These are phyloP conservation scores for Aleiodes alternator DNA, from an alignment of 2,888 invertebrate genomes.

Conservation along the genomic window DNA sequence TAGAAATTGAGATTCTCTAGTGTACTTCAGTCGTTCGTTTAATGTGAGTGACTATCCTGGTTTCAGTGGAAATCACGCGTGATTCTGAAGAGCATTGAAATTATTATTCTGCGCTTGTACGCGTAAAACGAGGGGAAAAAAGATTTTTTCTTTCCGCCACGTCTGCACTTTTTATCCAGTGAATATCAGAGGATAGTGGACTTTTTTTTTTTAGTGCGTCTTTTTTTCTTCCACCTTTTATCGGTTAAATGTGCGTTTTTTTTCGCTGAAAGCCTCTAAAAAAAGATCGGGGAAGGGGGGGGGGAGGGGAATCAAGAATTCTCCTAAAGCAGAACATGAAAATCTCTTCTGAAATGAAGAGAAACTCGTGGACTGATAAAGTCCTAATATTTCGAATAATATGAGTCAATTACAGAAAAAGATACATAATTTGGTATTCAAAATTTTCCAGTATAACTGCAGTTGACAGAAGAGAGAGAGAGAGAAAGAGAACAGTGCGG, in stretches of 20 bases:
- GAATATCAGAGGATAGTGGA: slow-evolving; percentile 12
- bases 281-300: slow-evolving; percentile 2
- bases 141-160: slow-evolving; percentile 42
- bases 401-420: not conserved
- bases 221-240: not conserved
- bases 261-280: no score
- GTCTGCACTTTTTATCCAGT: slow-evolving; percentile 42
- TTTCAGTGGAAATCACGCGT: slow-evolving; percentile 21
- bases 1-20: not conserved
- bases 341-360: no score
- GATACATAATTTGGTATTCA: slow-evolving; percentile 40
- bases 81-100: slow-evolving; percentile 19
- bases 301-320: no score
- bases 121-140: slow-evolving; percentile 26
- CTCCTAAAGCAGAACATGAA: no score
- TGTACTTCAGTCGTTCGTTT: not conserved
- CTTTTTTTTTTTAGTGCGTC: not conserved
- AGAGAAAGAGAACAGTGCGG: slow-evolving; percentile 60
- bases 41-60: slow-evolving; percentile 25
- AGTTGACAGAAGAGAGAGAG: slow-evolving; percentile 61
- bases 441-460: slow-evolving; percentile 62
- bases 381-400: not conserved
- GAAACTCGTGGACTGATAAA: not conserved
- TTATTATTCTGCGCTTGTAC: slow-evolving; percentile 45
- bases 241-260: no score